Conservation (phyloP, 2,888 invertebrate species). For the Lymantria dispar region DNA sequence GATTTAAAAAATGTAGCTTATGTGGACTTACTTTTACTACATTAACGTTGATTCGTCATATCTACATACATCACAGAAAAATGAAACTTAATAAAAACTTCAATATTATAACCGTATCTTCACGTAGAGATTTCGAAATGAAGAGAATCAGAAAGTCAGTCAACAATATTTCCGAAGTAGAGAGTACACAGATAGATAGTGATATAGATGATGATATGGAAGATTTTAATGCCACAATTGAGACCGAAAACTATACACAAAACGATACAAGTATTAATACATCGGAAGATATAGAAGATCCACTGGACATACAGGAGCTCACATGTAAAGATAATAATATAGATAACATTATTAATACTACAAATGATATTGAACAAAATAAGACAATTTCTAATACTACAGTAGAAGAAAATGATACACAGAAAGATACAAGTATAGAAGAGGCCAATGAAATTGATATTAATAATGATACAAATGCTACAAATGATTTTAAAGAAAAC, state of each 20-base stretch:
- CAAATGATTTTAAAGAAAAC: not conserved
- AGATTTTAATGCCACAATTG: too few species aligned
- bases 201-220: too few species aligned
- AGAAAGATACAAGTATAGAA: not conserved
- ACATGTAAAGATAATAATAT: not conserved
- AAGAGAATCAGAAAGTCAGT: too few species aligned
- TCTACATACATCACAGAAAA: constrained; percentile 16
- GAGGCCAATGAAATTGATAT: too few species aligned
- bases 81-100: constrained; percentile 8
- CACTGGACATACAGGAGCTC: too few species aligned
- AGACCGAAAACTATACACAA: too few species aligned
- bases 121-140: too few species aligned
- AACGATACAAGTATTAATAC: too few species aligned
- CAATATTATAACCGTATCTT: not conserved
- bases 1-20: constrained; percentile 7
- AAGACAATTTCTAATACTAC: not conserved
- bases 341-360: not conserved
- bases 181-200: too few species aligned
- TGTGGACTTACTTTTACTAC: constrained; percentile 17
- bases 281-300: too few species aligned
- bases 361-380: not conserved
- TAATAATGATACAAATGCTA: not conserved
- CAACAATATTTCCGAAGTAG: too few species aligned
- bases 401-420: not conserved
- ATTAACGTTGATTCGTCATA: constrained; percentile 12